These are phyloP conservation scores for Tupaia chinensis DNA, from an alignment of 2,113 vertebrate species.

Conservation along the genomic window DNA sequence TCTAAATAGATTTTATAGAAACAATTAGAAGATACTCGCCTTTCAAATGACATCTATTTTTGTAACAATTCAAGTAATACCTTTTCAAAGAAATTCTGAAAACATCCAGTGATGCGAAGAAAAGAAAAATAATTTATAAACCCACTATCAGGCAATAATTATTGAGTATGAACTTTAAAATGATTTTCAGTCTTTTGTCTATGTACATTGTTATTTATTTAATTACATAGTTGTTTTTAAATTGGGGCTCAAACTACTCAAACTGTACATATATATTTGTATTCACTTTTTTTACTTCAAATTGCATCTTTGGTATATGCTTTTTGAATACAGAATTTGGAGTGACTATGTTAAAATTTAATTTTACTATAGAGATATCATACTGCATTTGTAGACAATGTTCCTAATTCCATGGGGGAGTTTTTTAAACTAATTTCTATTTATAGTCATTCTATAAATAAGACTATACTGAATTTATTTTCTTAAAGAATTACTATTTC, in stretches of 20 bases:
- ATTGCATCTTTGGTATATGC: not conserved
- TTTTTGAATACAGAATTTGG: not conserved
- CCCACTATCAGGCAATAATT: not conserved
- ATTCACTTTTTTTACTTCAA: not conserved
- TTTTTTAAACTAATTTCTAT: not conserved
- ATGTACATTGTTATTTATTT: not conserved
- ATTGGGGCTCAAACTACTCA: not conserved
- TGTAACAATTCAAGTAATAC: slow-evolving; percentile 10
- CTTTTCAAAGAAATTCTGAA: slow-evolving; percentile 37
- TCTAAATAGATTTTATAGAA: slow-evolving; percentile 17
- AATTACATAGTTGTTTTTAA: not conserved
- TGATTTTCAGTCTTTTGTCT: not conserved
- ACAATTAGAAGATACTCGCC: not conserved
- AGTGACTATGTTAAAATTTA: not conserved
- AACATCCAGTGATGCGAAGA: not conserved
- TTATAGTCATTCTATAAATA: not conserved
- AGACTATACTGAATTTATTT: not conserved
- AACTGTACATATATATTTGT: not conserved
- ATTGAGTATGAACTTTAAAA: slow-evolving; percentile 17
- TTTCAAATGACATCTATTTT: slow-evolving; percentile 38
- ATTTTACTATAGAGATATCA: not conserved
- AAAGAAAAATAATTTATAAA: not conserved
- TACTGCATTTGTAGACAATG: not conserved
- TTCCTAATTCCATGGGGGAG: not conserved
- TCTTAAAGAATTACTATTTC: too few species aligned